Percentiles rank a stretch among this genome's conserved stretches.
Conservation (phyloP, 2,797 vertebrate genomes). For the Ispidina lecontei region DNA sequence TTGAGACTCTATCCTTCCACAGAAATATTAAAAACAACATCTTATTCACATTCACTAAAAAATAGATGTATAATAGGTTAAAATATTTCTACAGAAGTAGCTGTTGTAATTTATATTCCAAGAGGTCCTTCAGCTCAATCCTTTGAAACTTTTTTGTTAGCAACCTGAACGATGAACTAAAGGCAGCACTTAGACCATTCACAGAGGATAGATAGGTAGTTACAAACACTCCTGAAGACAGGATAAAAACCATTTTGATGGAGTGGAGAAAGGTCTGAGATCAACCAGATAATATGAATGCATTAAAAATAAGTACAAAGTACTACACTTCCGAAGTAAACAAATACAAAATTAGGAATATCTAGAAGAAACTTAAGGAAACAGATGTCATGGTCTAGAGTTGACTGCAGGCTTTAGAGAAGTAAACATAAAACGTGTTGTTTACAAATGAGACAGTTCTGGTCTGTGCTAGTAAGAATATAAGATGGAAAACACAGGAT, state of each 20-base stretch:
- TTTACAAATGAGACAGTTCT: neutral
- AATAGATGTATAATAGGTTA: neutral
- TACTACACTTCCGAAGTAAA: neutral
- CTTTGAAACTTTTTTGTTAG: neutral
- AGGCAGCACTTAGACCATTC: neutral
- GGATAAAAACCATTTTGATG: neutral
- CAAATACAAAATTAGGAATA: neutral
- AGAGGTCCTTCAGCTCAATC: neutral
- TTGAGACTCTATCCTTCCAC: neutral
- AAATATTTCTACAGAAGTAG: neutral
- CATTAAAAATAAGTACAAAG: neutral
- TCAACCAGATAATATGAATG: neutral
- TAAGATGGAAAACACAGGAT: neutral
- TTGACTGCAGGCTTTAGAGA: neutral
- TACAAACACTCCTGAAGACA: neutral
- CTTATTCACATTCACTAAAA: neutral
- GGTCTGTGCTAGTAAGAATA: neutral
- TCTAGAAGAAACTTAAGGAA: neutral
- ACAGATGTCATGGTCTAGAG: neutral
- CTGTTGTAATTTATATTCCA: neutral
- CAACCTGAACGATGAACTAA: neutral
- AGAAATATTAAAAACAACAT: neutral
- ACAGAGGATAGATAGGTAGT: neutral
- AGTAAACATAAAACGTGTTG: neutral
- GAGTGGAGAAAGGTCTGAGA: neutral